phyloP scores from a whole-genome alignment of 2,113 vertebrate genomes.

The Mungos mungo region DNA sequence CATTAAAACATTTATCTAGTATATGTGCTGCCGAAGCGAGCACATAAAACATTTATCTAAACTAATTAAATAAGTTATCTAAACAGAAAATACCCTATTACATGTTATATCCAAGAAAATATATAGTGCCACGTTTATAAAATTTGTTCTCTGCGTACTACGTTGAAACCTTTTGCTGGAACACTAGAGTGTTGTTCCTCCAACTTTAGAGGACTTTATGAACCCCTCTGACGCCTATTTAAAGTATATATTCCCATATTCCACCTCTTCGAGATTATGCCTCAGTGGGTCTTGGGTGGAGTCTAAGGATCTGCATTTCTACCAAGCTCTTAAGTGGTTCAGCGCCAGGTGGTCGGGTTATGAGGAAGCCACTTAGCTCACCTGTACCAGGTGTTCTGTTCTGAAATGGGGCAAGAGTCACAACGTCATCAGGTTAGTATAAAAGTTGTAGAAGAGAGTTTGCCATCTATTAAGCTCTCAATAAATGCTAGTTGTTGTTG shows the following conservation, averaged over 20 bases:
- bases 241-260: background rate
- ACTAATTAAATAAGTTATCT: background rate
- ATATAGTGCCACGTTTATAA: background rate
- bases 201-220: background rate
- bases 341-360: background rate
- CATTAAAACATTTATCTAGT: background rate
- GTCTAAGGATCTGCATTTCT: background rate
- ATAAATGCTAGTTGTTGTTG: background rate
- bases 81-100: background rate
- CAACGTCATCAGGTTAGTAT: background rate
- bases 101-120: background rate
- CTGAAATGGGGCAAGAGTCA: background rate
- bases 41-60: conserved; percentile 3
- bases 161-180: background rate
- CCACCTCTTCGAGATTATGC: background rate
- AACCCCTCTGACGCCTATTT: background rate
- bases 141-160: background rate
- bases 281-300: background rate
- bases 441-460: background rate
- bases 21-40: too few species aligned
- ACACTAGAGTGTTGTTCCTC: background rate
- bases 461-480: background rate
- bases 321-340: background rate
- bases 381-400: background rate
- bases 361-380: background rate